These are phyloP conservation scores for Lathronympha strigana DNA, from an alignment of 2,888 invertebrate genomes.

Conservation along the genomic window DNA sequence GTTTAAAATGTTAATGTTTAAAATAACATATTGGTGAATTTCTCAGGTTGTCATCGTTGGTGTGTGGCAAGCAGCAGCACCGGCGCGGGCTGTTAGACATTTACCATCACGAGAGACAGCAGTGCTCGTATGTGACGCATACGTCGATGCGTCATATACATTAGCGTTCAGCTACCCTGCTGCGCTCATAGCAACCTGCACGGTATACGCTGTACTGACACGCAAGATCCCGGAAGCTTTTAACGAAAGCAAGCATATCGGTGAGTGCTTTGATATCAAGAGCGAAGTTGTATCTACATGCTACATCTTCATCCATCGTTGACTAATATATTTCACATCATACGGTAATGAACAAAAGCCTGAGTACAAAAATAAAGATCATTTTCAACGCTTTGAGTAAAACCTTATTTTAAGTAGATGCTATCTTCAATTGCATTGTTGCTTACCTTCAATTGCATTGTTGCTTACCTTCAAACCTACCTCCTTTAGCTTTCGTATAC, in stretches of 20 bases:
- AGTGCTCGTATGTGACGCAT: slow-evolving; percentile 94
- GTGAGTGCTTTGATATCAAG: too few relatives aligned
- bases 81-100: slow-evolving; percentile 95
- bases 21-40: too few relatives aligned
- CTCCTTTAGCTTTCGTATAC: too few relatives aligned
- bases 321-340: neutral
- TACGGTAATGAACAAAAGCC: too few relatives aligned
- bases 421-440: too few relatives aligned
- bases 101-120: slow-evolving; percentile 95
- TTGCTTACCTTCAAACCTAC: too few relatives aligned
- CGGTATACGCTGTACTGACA: slow-evolving; percentile 96
- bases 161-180: slow-evolving; percentile 97
- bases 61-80: slow-evolving; percentile 95
- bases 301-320: neutral
- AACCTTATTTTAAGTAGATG: neutral
- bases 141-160: slow-evolving; percentile 96
- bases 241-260: slow-evolving; percentile 99
- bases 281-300: too few relatives aligned
- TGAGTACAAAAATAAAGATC: too few relatives aligned
- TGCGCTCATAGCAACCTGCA: slow-evolving; percentile 93
- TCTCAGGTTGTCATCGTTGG: slow-evolving; percentile 91
- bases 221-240: slow-evolving; percentile 99
- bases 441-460: too few relatives aligned
- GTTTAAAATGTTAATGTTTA: too few relatives aligned
- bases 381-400: neutral